These are phyloP conservation scores for Camponotus vicinus DNA, from an alignment of 1,140 invertebrate species.

Conservation along the genomic window DNA sequence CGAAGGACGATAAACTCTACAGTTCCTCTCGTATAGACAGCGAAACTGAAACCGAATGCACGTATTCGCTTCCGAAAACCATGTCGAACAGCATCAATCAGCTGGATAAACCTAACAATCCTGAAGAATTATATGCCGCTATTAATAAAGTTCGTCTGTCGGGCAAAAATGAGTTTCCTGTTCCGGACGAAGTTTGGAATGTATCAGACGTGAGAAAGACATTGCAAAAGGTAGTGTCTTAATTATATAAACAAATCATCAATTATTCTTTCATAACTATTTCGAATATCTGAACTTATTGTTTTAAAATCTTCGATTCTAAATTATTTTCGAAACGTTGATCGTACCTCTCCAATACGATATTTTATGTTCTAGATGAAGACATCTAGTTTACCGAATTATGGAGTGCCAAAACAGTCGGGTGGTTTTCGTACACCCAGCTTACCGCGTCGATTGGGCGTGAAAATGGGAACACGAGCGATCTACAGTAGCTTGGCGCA, in stretches of 20 bases:
- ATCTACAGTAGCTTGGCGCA: slow-evolving; percentile 84
- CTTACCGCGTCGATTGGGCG: slow-evolving; percentile 88
- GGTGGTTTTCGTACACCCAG: slow-evolving; percentile 83
- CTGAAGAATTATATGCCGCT: slow-evolving; percentile 84
- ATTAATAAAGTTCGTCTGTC: slow-evolving; percentile 81
- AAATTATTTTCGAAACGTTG: slow-evolving; percentile 1
- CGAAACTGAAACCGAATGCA: slow-evolving; percentile 71
- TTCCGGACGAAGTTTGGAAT: slow-evolving; percentile 82
- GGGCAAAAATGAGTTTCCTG: slow-evolving; percentile 78
- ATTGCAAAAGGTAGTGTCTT: slow-evolving; percentile 71
- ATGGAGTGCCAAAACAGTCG: slow-evolving; percentile 78
- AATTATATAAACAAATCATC: neutral
- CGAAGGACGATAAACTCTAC: slow-evolving; percentile 72
- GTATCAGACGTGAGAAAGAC: slow-evolving; percentile 77
- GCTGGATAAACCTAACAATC: slow-evolving; percentile 76
- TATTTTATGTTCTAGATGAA: slow-evolving; percentile 76
- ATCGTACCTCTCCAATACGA: neutral
- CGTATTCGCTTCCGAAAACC: slow-evolving; percentile 81
- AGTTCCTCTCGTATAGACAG: slow-evolving; percentile 76
- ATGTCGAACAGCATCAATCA: slow-evolving; percentile 77
- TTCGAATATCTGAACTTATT: neutral
- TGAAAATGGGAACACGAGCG: slow-evolving; percentile 91
- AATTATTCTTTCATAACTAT: neutral
- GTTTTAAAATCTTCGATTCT: neutral
- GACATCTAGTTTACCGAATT: slow-evolving; percentile 83